These are phyloP conservation scores for Hydropsyche betteni DNA, from an alignment of 2,888 invertebrate species.

Conservation along the genomic window DNA sequence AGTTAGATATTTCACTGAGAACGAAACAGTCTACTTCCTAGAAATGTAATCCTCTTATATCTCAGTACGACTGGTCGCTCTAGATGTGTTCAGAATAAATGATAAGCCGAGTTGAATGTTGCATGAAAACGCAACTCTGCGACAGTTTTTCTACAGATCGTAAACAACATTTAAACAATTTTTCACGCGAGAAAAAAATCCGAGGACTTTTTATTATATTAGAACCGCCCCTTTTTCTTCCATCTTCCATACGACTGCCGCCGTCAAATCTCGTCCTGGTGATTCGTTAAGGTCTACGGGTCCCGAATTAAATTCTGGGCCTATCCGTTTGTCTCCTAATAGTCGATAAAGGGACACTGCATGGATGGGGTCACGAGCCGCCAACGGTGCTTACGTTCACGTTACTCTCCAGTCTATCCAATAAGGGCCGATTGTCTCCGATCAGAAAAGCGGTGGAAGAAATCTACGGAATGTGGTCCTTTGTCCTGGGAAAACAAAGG, in stretches of 20 bases:
- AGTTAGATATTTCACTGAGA: too few species aligned
- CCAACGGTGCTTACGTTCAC: constrained; percentile 30
- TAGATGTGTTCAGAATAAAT: constrained; percentile 49
- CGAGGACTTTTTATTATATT: too few species aligned
- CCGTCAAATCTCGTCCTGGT: constrained; percentile 19
- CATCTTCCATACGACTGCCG: too few species aligned
- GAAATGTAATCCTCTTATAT: constrained; percentile 48
- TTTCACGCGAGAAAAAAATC: too few species aligned
- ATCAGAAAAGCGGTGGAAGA: not conserved
- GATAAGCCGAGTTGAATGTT: constrained; percentile 47
- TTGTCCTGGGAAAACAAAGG: too few species aligned
- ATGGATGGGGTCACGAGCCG: constrained; percentile 32
- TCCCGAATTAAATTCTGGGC: constrained; percentile 20
- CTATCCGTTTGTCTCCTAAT: constrained; percentile 23
- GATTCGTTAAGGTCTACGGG: constrained; percentile 18
- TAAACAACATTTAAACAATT: too few species aligned
- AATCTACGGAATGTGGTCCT: not conserved
- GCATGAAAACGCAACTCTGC: constrained; percentile 1
- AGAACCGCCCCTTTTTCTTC: too few species aligned
- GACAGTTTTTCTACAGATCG: too few species aligned
- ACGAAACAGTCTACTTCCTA: constrained; percentile 17
- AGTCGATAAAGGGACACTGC: constrained; percentile 24
- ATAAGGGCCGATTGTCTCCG: constrained; percentile 35
- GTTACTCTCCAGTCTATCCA: constrained; percentile 31
- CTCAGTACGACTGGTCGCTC: constrained; percentile 39